A percentile compares a stretch with the other conserved stretches of the same genome.
These are phyloP conservation scores for Cardiocondyla obscurior DNA, from an alignment of 1,140 invertebrate species.

Conservation along the genomic window DNA sequence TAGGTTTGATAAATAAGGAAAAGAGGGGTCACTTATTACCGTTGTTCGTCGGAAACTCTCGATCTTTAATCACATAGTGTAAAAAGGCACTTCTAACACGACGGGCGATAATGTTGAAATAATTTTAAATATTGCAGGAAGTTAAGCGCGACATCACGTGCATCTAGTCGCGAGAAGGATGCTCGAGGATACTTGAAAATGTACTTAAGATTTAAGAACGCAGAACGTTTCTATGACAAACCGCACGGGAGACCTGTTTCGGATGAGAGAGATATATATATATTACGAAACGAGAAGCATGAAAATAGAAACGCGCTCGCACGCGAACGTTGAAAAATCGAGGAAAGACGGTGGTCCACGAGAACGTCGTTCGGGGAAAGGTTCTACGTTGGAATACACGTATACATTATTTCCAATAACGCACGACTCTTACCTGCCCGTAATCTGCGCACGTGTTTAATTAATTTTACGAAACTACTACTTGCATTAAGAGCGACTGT, in stretches of 20 bases:
- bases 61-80: background rate
- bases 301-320: conserved; percentile 31
- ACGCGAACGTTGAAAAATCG: conserved; percentile 23
- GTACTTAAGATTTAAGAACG: background rate
- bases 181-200: background rate
- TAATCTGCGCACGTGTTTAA: background rate
- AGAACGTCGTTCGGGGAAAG: background rate
- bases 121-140: background rate
- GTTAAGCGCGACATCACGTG: background rate
- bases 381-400: background rate
- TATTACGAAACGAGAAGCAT: conserved; percentile 18
- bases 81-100: background rate
- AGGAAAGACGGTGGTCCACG: background rate
- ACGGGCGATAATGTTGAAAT: background rate
- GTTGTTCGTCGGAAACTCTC: background rate
- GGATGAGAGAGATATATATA: conserved; percentile 8
- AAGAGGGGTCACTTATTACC: background rate
- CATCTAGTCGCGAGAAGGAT: background rate
- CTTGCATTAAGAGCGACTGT: background rate
- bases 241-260: conserved; percentile 4
- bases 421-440: background rate
- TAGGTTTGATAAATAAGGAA: background rate
- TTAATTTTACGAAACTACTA: background rate
- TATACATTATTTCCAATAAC: background rate
- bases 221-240: background rate